Conservation (phyloP, 2,888 invertebrate genomes). For the Trichogramma evanescens region DNA sequence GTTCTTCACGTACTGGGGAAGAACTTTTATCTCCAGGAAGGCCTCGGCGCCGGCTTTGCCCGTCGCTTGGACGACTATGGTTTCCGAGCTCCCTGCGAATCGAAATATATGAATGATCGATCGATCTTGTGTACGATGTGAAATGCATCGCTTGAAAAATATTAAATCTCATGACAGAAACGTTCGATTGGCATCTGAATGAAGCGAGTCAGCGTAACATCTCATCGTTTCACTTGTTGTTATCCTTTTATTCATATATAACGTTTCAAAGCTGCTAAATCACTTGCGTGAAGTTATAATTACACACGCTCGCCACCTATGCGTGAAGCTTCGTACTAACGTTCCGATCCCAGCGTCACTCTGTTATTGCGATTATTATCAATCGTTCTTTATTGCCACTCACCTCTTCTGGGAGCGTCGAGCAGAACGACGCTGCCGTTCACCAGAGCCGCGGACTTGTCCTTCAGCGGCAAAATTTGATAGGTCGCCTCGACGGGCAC, state of each 20-base stretch:
- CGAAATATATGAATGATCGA: background rate
- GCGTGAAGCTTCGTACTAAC: too few species aligned
- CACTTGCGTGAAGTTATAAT: too few species aligned
- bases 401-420: conserved; percentile 30
- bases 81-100: conserved; percentile 17
- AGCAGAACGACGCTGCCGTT: conserved; percentile 27
- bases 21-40: conserved; percentile 35
- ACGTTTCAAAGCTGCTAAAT: too few species aligned
- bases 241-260: too few species aligned
- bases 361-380: conserved; percentile 15
- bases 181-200: too few species aligned
- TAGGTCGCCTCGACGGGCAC: conserved; percentile 29
- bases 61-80: conserved; percentile 23
- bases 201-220: too few species aligned
- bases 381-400: conserved; percentile 1
- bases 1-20: conserved; percentile 26
- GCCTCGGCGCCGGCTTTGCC: conserved; percentile 28
- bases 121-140: background rate
- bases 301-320: too few species aligned
- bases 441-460: conserved; percentile 24
- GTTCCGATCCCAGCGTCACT: conserved; percentile 11
- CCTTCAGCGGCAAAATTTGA: conserved; percentile 28
- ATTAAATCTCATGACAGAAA: too few species aligned
- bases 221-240: too few species aligned
- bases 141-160: background rate